These are phyloP conservation scores for Oryzias celebensis DNA, from an alignment of 2,113 vertebrate genomes.

Conservation along the genomic window DNA sequence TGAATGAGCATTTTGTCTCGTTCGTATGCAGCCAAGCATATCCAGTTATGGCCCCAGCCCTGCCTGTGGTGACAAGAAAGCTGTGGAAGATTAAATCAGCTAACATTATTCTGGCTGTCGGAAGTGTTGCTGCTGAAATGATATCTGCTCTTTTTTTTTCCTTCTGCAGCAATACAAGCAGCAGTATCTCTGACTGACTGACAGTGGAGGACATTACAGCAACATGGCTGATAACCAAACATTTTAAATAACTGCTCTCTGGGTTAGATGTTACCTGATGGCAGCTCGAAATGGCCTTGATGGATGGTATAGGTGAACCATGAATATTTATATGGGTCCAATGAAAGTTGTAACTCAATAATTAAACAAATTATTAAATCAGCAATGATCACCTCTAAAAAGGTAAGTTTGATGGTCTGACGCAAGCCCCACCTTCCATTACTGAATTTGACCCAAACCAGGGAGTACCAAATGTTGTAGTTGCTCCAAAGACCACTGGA, in stretches of 20 bases:
- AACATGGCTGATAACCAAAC: background rate
- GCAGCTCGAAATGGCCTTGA: no score
- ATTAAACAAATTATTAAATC: background rate
- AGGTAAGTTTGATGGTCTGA: no score
- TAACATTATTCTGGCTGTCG: slow-evolving; percentile 57
- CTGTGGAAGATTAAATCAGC: slow-evolving; percentile 56
- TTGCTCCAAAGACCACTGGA: no score
- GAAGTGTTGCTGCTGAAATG: slow-evolving; percentile 38
- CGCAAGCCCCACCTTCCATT: no score
- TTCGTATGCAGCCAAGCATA: slow-evolving; percentile 68
- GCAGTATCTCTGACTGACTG: background rate
- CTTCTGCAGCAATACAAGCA: slow-evolving; percentile 29
- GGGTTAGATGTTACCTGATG: no score
- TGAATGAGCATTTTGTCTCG: slow-evolving; percentile 66
- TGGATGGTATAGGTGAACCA: no score
- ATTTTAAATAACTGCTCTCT: no score
- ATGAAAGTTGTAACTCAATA: background rate
- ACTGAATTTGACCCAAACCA: no score
- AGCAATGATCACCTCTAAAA: no score
- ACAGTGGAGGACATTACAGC: background rate
- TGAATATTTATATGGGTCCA: no score
- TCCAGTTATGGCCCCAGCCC: slow-evolving; percentile 42
- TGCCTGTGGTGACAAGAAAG: slow-evolving; percentile 58
- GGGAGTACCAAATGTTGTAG: no score
- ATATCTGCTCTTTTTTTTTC: slow-evolving; percentile 45